Conservation (phyloP, 2,797 vertebrate genomes). For the Megaceryle alcyon region DNA sequence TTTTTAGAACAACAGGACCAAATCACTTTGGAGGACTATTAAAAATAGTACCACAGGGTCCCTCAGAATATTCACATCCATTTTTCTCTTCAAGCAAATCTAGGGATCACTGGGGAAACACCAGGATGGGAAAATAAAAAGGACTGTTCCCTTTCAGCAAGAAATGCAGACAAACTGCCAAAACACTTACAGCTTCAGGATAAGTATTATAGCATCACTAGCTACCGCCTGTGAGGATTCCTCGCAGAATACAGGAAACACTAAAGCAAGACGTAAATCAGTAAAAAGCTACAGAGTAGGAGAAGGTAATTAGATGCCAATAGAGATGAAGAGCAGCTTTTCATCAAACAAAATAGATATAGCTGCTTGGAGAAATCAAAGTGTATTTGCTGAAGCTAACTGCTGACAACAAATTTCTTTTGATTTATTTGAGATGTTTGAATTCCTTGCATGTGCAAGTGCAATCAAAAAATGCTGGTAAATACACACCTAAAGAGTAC, state of each 20-base stretch:
- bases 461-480: neutral
- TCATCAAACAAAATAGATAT: neutral
- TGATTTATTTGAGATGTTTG: neutral
- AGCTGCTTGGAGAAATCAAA: slow-evolving; percentile 8
- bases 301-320: neutral
- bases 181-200: neutral
- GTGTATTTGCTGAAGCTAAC: slow-evolving; percentile 10
- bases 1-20: neutral
- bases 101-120: neutral
- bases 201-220: neutral
- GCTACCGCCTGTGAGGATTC: neutral
- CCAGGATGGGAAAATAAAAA: neutral
- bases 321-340: neutral
- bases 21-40: neutral
- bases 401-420: neutral
- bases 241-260: neutral
- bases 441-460: neutral
- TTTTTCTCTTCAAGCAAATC: neutral
- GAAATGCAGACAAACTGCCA: neutral
- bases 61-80: neutral
- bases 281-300: neutral
- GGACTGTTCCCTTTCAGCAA: neutral
- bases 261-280: neutral
- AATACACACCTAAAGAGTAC: neutral
- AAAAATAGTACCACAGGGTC: neutral